phyloP scores from a whole-genome alignment of 2,797 vertebrate species.

The Epinephelus coioides region DNA sequence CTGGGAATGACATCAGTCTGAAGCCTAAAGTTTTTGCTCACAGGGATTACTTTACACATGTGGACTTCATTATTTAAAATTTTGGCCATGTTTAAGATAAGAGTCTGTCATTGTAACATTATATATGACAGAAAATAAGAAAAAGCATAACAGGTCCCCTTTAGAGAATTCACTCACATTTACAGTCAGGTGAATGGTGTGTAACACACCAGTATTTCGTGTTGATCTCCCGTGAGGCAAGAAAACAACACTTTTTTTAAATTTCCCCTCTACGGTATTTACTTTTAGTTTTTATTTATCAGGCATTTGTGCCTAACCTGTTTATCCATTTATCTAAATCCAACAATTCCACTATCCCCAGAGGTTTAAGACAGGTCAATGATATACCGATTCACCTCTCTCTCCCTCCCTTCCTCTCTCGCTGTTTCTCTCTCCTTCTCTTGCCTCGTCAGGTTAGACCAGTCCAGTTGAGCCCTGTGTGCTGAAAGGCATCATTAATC shows the following conservation, averaged over 20 bases:
- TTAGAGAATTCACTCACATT: conserved; percentile 6
- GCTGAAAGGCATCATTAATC: conserved; percentile 80
- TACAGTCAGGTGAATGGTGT: conserved; percentile 5
- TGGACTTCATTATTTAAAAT: too few species aligned
- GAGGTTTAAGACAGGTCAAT: conserved; percentile 47
- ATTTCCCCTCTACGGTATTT: not conserved
- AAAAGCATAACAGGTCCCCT: not conserved
- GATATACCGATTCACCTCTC: conserved; percentile 23
- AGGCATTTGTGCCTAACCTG: not conserved
- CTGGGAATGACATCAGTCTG: too few species aligned
- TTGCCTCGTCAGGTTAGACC: conserved; percentile 31
- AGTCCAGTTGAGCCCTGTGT: conserved; percentile 56
- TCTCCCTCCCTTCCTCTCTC: not conserved
- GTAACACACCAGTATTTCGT: conserved; percentile 9
- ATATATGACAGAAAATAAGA: not conserved
- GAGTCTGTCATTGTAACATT: too few species aligned
- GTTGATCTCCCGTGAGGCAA: conserved; percentile 24
- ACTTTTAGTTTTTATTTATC: not conserved
- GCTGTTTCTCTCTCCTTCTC: conserved; percentile 5
- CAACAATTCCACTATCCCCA: conserved; percentile 26
- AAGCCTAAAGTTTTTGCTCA: too few species aligned
- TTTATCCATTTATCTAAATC: conserved; percentile 49
- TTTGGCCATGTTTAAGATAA: too few species aligned
- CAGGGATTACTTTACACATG: too few species aligned
- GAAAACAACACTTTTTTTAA: conserved; percentile 6